phyloP scores from a whole-genome alignment of 2,888 invertebrate species.

The Sinodicranocentrus sp. region DNA sequence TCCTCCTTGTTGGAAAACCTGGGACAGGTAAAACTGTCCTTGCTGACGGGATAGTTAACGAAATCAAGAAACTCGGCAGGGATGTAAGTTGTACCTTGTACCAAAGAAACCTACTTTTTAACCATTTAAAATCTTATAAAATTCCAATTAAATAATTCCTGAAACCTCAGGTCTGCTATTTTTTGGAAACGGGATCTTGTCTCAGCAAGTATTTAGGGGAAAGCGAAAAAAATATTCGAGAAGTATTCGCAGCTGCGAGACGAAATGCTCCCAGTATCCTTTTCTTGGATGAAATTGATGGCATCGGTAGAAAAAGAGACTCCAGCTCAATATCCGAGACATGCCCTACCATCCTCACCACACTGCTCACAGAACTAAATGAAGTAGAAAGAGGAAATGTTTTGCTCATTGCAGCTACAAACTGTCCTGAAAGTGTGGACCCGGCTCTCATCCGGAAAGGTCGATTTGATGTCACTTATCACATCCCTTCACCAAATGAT shows the following conservation, averaged over 20 bases:
- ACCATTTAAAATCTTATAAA: too few relatives aligned
- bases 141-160: too few relatives aligned
- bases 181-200: constrained; percentile 96
- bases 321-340: constrained; percentile 85
- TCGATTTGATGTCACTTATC: constrained; percentile 93
- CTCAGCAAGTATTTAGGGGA: constrained; percentile 97
- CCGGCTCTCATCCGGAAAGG: constrained; percentile 93
- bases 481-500: too few relatives aligned
- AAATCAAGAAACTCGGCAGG: constrained; percentile 32
- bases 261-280: constrained; percentile 89
- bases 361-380: constrained; percentile 93
- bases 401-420: constrained; percentile 94
- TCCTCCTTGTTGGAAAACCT: constrained; percentile 63
- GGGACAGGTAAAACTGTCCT: constrained; percentile 60
- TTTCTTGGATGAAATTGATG: constrained; percentile 96
- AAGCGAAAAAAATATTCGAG: constrained; percentile 91
- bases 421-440: constrained; percentile 93
- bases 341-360: constrained; percentile 93
- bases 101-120: too few relatives aligned
- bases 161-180: too few relatives aligned
- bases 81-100: too few relatives aligned
- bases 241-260: constrained; percentile 91
- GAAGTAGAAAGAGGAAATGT: constrained; percentile 91
- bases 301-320: constrained; percentile 84
- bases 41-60: constrained; percentile 48